Evolutionary conservation across 2,888 invertebrate genomes (phyloP), one percentile per base, ranked within the genome.

Genomic region (Itoplectis maculator): DNA sequence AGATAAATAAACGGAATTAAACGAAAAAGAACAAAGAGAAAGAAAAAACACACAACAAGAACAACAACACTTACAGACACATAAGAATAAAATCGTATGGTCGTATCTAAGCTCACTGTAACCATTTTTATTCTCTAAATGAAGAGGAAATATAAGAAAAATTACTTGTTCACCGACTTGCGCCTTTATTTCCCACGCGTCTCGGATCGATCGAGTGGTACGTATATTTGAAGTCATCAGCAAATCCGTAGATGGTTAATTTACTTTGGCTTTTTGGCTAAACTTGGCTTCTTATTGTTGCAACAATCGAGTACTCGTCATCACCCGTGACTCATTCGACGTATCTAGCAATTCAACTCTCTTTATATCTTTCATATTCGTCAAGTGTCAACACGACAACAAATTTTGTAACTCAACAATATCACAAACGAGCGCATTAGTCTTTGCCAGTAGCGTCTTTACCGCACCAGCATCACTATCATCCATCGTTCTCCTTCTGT

Each of bases 131-230:
- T 85, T 73, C 85, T 79, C 73, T 82, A 56, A 72, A 86, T 85
- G 83, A 85, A 83, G 81, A 88, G 85, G 84, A 88, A 88, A 88
- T 87, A 86, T 87, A 87, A 87, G 88, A 90, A 85, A 88, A 89
- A 89, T 86, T 88, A 89, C 90, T 91, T 92, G 89, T 91, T 92
- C 89, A 92, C 88, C 91, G 90, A 91, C 90, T 91, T 92, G 91
- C 92, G 92, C 90, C 90, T 92, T 92, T 92, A 91, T 92, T 92
- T 92, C 92, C 90, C 92, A 92, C 92, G 92, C 92, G 92, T 92
- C 92, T 92, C 91, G 92, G 92, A 92, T 91, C 90, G 88, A 90
- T 92, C 92, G 92, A 92, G 92, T 92, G 92, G 92, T 92, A 92
- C 87, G 92, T 92, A 92, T 92, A 76, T 69, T 78, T 81, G 59